Evolutionary conservation across 2,797 vertebrate genomes (phyloP).

Genomic region (Ara ararauna): DNA sequence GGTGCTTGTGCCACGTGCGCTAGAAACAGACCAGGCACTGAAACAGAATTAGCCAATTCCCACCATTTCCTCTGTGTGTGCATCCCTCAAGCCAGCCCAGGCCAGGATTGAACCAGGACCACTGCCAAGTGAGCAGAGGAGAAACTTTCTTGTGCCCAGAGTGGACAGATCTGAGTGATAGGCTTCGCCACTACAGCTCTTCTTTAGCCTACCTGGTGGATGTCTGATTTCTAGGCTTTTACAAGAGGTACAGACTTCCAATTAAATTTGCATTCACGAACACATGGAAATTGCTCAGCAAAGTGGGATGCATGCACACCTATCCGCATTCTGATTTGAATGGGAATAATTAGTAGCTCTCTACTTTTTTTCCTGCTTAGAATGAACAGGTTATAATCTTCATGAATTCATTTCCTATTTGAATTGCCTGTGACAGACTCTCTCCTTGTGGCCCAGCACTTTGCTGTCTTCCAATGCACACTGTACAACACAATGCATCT

Average conservation of each 20-base stretch:
- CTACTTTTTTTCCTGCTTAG: not conserved
- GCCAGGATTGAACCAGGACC: not conserved
- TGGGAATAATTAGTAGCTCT: not conserved
- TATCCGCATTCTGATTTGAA: not conserved
- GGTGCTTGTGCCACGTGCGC: not conserved
- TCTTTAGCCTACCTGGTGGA: not conserved
- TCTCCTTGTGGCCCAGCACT: not conserved
- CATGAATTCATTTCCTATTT: not conserved
- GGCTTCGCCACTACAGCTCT: not conserved
- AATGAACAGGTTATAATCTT: not conserved
- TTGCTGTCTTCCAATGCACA: not conserved
- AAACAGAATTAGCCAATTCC: not conserved
- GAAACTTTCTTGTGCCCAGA: not conserved
- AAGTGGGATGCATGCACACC: not conserved
- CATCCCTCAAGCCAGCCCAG: not conserved
- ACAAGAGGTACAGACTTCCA: not conserved
- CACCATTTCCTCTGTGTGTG: not conserved
- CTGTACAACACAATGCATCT: not conserved
- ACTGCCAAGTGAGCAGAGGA: not conserved
- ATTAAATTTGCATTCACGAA: not conserved
- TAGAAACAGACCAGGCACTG: not conserved
- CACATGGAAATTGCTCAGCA: not conserved
- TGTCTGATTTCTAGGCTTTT: not conserved
- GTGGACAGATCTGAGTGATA: not conserved
- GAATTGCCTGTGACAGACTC: not conserved